Evolutionary conservation across 1,140 invertebrate species (phyloP).

Genomic region (Ptiloglossa arizonensis): DNA sequence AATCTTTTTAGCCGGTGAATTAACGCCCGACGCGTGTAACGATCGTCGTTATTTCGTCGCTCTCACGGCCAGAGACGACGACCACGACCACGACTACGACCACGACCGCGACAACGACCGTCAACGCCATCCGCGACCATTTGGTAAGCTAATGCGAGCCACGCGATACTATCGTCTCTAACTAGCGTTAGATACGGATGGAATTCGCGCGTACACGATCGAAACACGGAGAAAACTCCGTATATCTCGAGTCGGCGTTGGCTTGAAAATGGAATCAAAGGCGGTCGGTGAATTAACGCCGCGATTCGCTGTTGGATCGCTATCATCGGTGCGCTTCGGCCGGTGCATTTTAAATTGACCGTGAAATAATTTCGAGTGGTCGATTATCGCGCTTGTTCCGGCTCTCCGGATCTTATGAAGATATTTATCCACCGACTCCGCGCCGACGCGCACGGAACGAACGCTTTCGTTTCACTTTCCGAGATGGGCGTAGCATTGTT

Average conservation of each 20-base stretch:
- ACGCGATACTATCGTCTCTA: conserved; percentile 47
- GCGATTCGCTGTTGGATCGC: too few relatives aligned
- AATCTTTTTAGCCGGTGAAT: conserved; percentile 60
- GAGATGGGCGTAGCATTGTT: too few relatives aligned
- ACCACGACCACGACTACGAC: too few relatives aligned
- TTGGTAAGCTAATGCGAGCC: conserved; percentile 60
- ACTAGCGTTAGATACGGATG: conserved; percentile 22
- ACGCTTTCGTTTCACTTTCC: background rate
- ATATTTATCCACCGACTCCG: too few relatives aligned
- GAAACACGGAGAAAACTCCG: too few relatives aligned
- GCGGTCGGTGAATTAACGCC: too few relatives aligned
- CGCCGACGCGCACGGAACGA: too few relatives aligned
- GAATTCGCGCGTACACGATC: background rate
- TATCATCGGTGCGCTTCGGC: background rate
- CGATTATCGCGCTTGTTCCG: conserved; percentile 2
- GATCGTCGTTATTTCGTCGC: conserved; percentile 63
- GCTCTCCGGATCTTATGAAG: too few relatives aligned
- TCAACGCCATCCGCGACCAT: conserved; percentile 46
- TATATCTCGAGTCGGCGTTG: too few relatives aligned
- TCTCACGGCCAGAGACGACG: conserved; percentile 55
- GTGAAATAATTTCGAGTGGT: background rate
- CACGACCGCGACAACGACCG: conserved; percentile 27
- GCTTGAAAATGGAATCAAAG: too few relatives aligned
- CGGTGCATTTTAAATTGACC: background rate
- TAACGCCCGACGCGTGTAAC: conserved; percentile 57